Conservation (phyloP, 2,888 invertebrate species). For the Cheilosia urbana region DNA sequence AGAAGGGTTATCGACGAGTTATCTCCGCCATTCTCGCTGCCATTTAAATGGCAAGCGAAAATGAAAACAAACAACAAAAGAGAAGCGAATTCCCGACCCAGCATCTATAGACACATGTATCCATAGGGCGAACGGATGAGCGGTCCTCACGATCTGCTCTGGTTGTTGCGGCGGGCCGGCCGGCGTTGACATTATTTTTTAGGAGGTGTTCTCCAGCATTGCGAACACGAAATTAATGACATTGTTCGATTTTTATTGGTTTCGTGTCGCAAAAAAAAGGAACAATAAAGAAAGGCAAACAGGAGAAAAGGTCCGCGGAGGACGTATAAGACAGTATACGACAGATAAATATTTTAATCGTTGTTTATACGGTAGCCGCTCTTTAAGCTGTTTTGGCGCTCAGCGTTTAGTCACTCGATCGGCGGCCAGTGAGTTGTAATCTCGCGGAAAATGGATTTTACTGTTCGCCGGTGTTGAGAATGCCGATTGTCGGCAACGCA, state of each 20-base stretch:
- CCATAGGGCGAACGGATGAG: slow-evolving; percentile 14
- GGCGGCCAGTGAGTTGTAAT: slow-evolving; percentile 61
- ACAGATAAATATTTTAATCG: slow-evolving; percentile 74
- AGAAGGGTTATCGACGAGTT: slow-evolving; percentile 70
- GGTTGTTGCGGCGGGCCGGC: slow-evolving; percentile 12
- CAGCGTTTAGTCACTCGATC: slow-evolving; percentile 68
- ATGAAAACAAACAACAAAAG: slow-evolving; percentile 34
- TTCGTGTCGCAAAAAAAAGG: not conserved
- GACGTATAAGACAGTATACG: no score
- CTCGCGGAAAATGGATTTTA: slow-evolving; percentile 65
- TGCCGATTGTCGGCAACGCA: slow-evolving; percentile 47
- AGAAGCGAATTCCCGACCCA: slow-evolving; percentile 33
- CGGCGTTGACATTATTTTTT: slow-evolving; percentile 73
- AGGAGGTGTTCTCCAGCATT: slow-evolving; percentile 72
- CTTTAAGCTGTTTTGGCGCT: slow-evolving; percentile 69
- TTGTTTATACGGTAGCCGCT: slow-evolving; percentile 74
- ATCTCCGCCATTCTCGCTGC: slow-evolving; percentile 64
- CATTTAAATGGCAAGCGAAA: slow-evolving; percentile 62
- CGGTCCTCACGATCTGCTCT: slow-evolving; percentile 47
- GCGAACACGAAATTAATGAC: slow-evolving; percentile 75
- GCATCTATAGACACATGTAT: slow-evolving; percentile 23
- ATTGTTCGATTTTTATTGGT: slow-evolving; percentile 75
- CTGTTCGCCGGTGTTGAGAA: slow-evolving; percentile 40
- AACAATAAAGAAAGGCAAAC: no score
- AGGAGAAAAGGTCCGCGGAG: not conserved